Evolutionary conservation across 2,888 invertebrate species (phyloP).

Genomic region (Lasioglossum leucozonium): DNA sequence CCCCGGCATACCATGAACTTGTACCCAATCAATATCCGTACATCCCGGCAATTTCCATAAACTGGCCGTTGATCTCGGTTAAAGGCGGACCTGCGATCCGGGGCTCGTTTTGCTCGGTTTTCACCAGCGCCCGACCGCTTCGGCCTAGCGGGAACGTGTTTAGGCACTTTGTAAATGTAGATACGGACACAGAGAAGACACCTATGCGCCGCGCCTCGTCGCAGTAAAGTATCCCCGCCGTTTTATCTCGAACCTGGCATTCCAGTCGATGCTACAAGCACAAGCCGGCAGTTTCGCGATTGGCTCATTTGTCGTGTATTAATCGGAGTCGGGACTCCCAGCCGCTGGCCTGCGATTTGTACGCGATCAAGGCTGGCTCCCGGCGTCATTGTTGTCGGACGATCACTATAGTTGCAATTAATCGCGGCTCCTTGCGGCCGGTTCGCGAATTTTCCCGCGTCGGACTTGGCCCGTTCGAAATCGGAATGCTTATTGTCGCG

Average conservation of each 20-base stretch:
- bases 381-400: background rate
- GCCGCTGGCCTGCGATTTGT: constrained; percentile 31
- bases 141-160: constrained; percentile 14
- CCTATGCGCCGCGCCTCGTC: background rate
- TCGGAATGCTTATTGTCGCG: background rate
- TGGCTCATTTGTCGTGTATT: constrained; percentile 56
- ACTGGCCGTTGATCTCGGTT: constrained; percentile 61
- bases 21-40: constrained; percentile 78
- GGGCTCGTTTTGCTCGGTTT: constrained; percentile 36
- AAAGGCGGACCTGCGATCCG: constrained; percentile 32
- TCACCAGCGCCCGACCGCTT: background rate
- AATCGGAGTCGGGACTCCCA: constrained; percentile 38
- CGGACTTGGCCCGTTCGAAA: background rate
- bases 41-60: constrained; percentile 78
- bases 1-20: constrained; percentile 68
- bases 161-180: constrained; percentile 45
- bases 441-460: background rate
- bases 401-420: background rate
- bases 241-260: constrained; percentile 51
- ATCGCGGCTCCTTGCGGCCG: background rate
- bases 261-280: constrained; percentile 52
- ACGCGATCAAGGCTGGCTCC: background rate
- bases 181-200: constrained; percentile 21
- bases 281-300: constrained; percentile 28
- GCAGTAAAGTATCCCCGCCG: constrained; percentile 42